These are phyloP conservation scores for Chromis chromis DNA, from an alignment of 2,797 vertebrate species.

Conservation along the genomic window DNA sequence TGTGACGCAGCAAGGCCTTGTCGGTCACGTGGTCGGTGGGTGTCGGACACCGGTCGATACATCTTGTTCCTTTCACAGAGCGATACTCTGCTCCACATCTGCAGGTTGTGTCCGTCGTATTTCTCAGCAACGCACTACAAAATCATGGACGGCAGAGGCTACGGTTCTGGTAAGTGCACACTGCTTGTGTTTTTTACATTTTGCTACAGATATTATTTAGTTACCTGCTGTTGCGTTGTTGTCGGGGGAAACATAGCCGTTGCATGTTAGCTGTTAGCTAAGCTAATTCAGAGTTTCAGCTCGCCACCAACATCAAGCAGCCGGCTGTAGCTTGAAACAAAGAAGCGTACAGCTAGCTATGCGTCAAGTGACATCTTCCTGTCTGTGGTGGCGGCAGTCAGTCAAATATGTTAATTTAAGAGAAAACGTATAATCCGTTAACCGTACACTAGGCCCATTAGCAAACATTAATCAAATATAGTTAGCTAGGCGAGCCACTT, in stretches of 20 bases:
- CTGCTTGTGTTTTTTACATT: not conserved
- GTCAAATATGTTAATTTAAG: accelerated
- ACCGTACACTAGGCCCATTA: not conserved
- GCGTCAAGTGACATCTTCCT: accelerated
- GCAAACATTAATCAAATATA: not conserved
- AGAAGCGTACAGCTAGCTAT: not conserved
- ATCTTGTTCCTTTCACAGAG: not conserved
- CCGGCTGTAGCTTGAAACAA: not conserved
- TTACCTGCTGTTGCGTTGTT: conserved; percentile 7
- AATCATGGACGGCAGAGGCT: conserved; percentile 77
- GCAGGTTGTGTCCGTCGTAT: not conserved
- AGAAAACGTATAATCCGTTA: too few relatives aligned
- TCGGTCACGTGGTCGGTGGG: not conserved
- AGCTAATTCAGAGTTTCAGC: not conserved
- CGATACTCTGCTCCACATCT: not conserved
- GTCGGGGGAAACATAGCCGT: not conserved
- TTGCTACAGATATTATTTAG: not conserved
- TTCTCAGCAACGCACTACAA: not conserved
- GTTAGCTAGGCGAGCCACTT: not conserved
- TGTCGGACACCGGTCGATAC: not conserved
- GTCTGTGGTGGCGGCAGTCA: accelerated
- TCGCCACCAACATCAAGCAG: not conserved
- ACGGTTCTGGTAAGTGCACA: conserved; percentile 71
- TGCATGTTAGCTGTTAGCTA: conserved; percentile 27
- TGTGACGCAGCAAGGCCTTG: not conserved